Base-by-base conservation (phyloP, 1,140 invertebrate species). In the Mycetomoellerius zeteki region DNA sequence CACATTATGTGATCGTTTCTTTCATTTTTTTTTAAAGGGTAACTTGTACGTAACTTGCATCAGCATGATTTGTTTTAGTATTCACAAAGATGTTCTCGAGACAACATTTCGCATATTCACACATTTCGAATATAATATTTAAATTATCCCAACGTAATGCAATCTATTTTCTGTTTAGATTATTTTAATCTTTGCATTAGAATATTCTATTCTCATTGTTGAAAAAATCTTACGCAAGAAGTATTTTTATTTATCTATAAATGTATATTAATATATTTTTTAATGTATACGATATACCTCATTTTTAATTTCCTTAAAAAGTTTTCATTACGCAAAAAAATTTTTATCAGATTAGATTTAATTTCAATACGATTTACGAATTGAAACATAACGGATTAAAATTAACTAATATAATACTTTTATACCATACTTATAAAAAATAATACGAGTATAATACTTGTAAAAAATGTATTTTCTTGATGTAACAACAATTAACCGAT, bases 191-290 rank as follows among this genome's bases (percentile, higher is more conserved):
- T 69, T 69, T 24, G n/a, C 12, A 69, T 3, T 50, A 19, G 8
- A 30, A 19, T 30, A 24, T 12, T 16, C 21, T 67, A 47, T 43
- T 54, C 6, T 43, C 37, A 43, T n/a, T 43, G 37, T 69, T 33
- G 19, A 67, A 43, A 69, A 24, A 27, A 14, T 50, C 67, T 19
- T 21, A n/a, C 3, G 16, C 47, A 72, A 72, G 1, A 19, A 19
- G 6, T 2, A 69, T 4, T 24, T 6, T 27, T 1, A 71, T 71
- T 50, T 50, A 71, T 71, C 27, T 50, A 19, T 19, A 71, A 50
- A 50, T 33, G 6, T 33, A 50, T 50, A 50, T 50, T 67, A 43
- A 67, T 67, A 67, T 67, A 37, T 67, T 21, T 43, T 33, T 69
- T 16, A 47, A 69, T 43, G 8, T 69, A 21, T 3, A 14, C 2